Percentiles rank a stretch among this genome's conserved stretches.
These are phyloP conservation scores for Syrista parreyssii DNA, from an alignment of 2,888 invertebrate species.

Conservation along the genomic window DNA sequence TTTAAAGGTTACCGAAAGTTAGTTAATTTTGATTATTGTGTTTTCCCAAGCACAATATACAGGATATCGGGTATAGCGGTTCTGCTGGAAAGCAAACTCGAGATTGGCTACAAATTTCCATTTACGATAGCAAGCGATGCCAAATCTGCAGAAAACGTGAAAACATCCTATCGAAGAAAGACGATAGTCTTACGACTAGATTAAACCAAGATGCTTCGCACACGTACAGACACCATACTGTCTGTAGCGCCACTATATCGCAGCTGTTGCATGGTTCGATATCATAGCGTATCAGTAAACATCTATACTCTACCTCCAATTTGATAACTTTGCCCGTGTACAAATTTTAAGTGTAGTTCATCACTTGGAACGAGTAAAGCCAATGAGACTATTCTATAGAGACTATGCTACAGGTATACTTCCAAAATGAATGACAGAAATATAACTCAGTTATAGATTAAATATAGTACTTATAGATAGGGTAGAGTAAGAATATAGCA, in stretches of 20 bases:
- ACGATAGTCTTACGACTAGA: not conserved
- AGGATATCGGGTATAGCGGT: not conserved
- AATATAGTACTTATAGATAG: too few relatives aligned
- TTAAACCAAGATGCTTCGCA: not conserved
- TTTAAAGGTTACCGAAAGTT: not conserved
- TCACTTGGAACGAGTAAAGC: too few relatives aligned
- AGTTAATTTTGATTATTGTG: not conserved
- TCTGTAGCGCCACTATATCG: not conserved
- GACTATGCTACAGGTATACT: too few relatives aligned
- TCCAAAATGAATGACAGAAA: too few relatives aligned
- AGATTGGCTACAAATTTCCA: not conserved
- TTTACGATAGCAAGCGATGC: not conserved
- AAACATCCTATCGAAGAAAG: not conserved
- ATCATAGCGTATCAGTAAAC: not conserved
- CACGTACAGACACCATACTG: not conserved
- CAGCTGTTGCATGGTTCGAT: not conserved
- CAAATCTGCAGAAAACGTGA: not conserved
- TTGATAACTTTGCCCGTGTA: too few relatives aligned
- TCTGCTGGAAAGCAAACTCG: not conserved
- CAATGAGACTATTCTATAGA: too few relatives aligned
- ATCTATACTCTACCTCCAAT: too few relatives aligned
- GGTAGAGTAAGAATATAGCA: too few relatives aligned
- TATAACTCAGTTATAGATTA: too few relatives aligned
- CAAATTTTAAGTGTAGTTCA: too few relatives aligned
- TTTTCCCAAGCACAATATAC: not conserved